phyloP scores from a whole-genome alignment of 2,888 invertebrate species.

The Neoitamus cyanurus region DNA sequence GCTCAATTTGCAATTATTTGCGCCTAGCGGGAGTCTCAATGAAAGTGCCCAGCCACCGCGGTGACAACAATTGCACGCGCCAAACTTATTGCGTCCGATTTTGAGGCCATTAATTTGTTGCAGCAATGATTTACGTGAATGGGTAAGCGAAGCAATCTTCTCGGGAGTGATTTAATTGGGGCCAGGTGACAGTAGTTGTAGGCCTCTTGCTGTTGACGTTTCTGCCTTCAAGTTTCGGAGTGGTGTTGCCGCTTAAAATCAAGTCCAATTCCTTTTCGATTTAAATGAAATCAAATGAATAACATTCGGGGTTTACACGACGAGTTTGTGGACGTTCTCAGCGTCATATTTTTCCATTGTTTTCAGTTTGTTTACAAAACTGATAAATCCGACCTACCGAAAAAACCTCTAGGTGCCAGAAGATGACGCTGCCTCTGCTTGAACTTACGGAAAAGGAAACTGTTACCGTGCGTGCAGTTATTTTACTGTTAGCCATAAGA shows the following conservation, averaged over 20 bases:
- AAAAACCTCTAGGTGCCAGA: too few species aligned
- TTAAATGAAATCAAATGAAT: too few species aligned
- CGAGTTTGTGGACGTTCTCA: too few species aligned
- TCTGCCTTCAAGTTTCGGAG: not conserved
- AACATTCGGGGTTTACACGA: not conserved
- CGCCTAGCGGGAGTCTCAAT: not conserved
- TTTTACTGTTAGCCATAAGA: too few species aligned
- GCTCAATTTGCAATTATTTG: not conserved
- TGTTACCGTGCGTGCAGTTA: too few species aligned
- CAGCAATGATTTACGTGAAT: conserved; percentile 28
- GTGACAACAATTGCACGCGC: not conserved
- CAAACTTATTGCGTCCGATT: not conserved
- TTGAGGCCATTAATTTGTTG: not conserved
- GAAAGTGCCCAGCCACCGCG: not conserved
- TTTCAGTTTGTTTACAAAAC: not conserved
- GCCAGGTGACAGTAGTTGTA: not conserved
- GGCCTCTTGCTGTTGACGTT: not conserved
- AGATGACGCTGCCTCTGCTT: too few species aligned
- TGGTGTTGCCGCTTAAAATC: not conserved
- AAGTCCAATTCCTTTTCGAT: too few species aligned
- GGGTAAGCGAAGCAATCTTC: not conserved
- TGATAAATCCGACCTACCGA: too few species aligned
- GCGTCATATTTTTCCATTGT: not conserved
- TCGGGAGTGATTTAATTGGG: not conserved
- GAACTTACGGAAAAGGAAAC: too few species aligned